phyloP scores from a whole-genome alignment of 2,888 invertebrate species.

The Brachynemurus nebulosus region DNA sequence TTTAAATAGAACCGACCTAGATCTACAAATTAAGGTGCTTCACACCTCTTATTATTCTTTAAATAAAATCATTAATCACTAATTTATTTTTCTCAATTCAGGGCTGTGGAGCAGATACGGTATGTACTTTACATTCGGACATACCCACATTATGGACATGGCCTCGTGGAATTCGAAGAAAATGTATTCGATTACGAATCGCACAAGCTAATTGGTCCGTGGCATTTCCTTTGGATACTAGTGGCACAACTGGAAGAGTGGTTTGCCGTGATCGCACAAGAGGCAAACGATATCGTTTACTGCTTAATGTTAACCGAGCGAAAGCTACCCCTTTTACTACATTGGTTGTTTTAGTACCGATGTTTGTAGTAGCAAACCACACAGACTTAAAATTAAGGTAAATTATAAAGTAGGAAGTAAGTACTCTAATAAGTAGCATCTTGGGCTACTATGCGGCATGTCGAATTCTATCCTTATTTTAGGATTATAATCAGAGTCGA shows the following conservation, averaged over 20 bases:
- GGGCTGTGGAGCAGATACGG: slow-evolving; percentile 47
- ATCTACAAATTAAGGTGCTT: slow-evolving; percentile 61
- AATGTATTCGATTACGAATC: slow-evolving; percentile 38
- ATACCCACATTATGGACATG: slow-evolving; percentile 58
- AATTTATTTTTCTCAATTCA: slow-evolving; percentile 23
- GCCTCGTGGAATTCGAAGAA: slow-evolving; percentile 37
- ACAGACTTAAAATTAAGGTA: slow-evolving; percentile 39
- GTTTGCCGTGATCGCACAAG: slow-evolving; percentile 58
- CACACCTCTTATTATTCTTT: not conserved
- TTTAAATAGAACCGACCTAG: slow-evolving; percentile 75
- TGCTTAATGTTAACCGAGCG: slow-evolving; percentile 52
- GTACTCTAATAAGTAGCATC: too few relatives aligned
- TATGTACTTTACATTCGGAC: slow-evolving; percentile 41
- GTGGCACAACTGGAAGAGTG: slow-evolving; percentile 62
- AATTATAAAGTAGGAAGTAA: slow-evolving; percentile 5
- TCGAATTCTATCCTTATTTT: too few relatives aligned
- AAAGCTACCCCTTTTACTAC: slow-evolving; percentile 61
- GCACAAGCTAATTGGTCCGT: slow-evolving; percentile 47
- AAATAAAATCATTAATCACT: slow-evolving; percentile 4
- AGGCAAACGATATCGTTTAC: slow-evolving; percentile 54
- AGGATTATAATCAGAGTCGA: too few relatives aligned
- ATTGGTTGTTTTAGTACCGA: slow-evolving; percentile 64
- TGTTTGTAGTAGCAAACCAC: slow-evolving; percentile 63
- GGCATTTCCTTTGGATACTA: slow-evolving; percentile 49
- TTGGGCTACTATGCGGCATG: too few relatives aligned